Base-by-base conservation (phyloP, 2,113 vertebrate genomes). In the Gadus macrocephalus region DNA sequence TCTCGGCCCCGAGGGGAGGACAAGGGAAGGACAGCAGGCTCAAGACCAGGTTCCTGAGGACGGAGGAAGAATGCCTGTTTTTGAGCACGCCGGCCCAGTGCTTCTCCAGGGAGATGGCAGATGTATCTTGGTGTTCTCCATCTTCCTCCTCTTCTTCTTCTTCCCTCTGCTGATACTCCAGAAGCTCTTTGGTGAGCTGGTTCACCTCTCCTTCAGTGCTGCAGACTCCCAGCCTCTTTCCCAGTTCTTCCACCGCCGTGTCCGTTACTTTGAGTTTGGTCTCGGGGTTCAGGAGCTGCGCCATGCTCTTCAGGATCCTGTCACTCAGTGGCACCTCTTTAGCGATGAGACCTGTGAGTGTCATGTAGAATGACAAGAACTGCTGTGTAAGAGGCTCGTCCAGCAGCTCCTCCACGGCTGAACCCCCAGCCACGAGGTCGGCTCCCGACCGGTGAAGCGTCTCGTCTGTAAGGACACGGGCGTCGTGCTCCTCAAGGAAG, bases 21-120 rank as follows among this genome's bases (percentile, higher is more conserved):
- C 86, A 86, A 20, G 91, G 90, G 16, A 93, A 68, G 35, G 83
- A 82, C 75, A 93, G 49, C 53, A 93, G 77, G 68, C 84, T 89
- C 68, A 91, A 69, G 38, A 92, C 64, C 5, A 93, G 91, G 72
- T 83, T 91, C 53, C 83, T 87, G 72, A 92, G 89, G 28, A 82
- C 1, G 4, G 89, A 90, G 12, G 68, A 53, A 1, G 67, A 71
- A 20, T 72, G 64, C 22, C 53, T 72, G 58, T 80, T 73, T 61
- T 75, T 85, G 53, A 93, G 82, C 9, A 86, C 22, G 1, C 16
- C n/a, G 64, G 78, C 67, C 90, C 90, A 91, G 71, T 89, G 84
- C 66, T 77, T 74, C 74, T 90, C 89, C 38, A 85, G 66, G 0
- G 83, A 74, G 66, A 64, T 17, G 19, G 11, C 28, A 31, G 19